phyloP scores from a whole-genome alignment of 2,888 invertebrate species.

The Sceliomorpha sp. region DNA sequence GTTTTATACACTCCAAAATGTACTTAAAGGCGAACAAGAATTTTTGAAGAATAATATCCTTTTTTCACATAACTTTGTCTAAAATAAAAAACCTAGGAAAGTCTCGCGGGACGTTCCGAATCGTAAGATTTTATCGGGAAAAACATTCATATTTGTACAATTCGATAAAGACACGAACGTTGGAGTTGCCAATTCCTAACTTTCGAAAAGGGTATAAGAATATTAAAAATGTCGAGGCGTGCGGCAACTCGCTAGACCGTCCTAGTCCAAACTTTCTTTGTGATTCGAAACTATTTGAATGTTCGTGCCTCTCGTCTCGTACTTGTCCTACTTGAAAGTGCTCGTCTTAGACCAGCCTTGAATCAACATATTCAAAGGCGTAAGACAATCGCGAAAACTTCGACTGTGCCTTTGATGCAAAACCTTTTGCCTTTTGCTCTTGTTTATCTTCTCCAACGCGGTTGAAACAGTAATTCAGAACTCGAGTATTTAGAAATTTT shows the following conservation, averaged over 20 bases:
- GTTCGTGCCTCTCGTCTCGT: slow-evolving; percentile 3
- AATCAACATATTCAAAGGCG: slow-evolving; percentile 22
- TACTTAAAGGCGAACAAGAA: too few species aligned
- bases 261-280: slow-evolving; percentile 1
- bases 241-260: neutral
- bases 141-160: too few species aligned
- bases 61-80: too few species aligned
- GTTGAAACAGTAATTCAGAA: slow-evolving; percentile 12
- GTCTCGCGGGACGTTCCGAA: too few species aligned
- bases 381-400: slow-evolving; percentile 20
- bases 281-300: slow-evolving; percentile 13
- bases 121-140: too few species aligned
- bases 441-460: slow-evolving; percentile 17
- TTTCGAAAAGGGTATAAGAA: too few species aligned
- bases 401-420: slow-evolving; percentile 22
- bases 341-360: slow-evolving; percentile 8
- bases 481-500: slow-evolving; percentile 26
- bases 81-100: too few species aligned
- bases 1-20: too few species aligned
- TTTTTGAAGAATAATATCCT: too few species aligned
- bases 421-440: slow-evolving; percentile 23
- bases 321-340: slow-evolving; percentile 13
- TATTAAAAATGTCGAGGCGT: neutral
- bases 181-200: neutral
- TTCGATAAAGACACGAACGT: too few species aligned